phyloP scores from a whole-genome alignment of 2,113 vertebrate genomes.

The cattle (Bos taurus) region DNA sequence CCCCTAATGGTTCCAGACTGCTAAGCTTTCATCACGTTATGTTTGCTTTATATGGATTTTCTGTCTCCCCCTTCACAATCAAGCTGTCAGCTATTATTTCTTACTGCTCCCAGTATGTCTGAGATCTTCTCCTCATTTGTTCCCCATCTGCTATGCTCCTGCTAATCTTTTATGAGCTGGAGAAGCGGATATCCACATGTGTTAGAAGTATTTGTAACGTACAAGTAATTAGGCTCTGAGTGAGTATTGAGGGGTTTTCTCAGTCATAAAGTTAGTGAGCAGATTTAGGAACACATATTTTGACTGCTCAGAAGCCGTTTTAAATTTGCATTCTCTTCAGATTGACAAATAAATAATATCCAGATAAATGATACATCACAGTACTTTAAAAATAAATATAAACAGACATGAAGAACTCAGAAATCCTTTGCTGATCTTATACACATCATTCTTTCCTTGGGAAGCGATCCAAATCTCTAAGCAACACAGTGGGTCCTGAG shows the following conservation, averaged over 20 bases:
- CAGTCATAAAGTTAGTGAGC: background rate
- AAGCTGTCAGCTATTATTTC: slow-evolving; percentile 61
- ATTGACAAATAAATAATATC: background rate
- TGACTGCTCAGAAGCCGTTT: background rate
- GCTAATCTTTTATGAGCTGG: background rate
- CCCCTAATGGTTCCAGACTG: background rate
- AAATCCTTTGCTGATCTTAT: background rate
- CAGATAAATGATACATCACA: background rate
- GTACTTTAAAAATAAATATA: background rate
- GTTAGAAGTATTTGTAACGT: slow-evolving; percentile 12
- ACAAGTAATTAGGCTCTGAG: background rate
- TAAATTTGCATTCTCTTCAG: background rate
- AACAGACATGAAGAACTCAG: background rate
- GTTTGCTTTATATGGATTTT: slow-evolving; percentile 62
- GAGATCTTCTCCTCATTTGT: slow-evolving; percentile 27
- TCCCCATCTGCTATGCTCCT: slow-evolving; percentile 45
- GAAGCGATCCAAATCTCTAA: background rate
- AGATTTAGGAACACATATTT: background rate
- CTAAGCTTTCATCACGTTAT: background rate
- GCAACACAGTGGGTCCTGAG: background rate
- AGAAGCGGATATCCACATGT: background rate
- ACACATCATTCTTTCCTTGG: background rate
- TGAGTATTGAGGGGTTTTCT: background rate
- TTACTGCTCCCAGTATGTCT: slow-evolving; percentile 11
- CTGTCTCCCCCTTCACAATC: slow-evolving; percentile 55